A percentile compares a stretch with the other conserved stretches of the same genome.
These are phyloP conservation scores for Amphipoea lucens DNA, from an alignment of 2,888 invertebrate genomes.

Conservation along the genomic window DNA sequence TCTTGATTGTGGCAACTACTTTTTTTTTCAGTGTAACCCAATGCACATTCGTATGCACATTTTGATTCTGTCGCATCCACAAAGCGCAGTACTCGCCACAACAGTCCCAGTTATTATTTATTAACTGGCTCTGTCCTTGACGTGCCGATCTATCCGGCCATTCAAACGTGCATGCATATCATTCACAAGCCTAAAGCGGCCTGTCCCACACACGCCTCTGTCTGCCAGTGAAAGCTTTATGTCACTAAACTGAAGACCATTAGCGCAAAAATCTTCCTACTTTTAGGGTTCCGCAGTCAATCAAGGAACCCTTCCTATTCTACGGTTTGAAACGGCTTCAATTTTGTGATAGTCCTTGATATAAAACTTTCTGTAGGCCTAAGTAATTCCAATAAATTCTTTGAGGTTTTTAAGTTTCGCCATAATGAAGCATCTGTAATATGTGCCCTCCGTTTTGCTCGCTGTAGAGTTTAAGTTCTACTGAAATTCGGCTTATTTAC, in stretches of 20 bases:
- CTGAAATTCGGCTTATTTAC: not conserved
- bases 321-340: not conserved
- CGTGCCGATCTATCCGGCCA: conserved; percentile 21
- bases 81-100: not conserved
- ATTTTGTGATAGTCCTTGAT: not conserved
- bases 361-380: not conserved
- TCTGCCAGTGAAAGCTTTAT: conserved; percentile 32
- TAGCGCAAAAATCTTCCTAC: conserved; percentile 3
- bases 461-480: not conserved
- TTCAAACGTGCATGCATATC: conserved; percentile 41
- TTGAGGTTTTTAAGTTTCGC: not conserved
- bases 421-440: not conserved
- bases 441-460: not conserved
- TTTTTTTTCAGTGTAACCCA: too few relatives aligned
- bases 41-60: too few relatives aligned
- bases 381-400: not conserved
- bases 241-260: conserved; percentile 13
- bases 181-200: conserved; percentile 31
- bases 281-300: conserved; percentile 11
- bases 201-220: conserved; percentile 48
- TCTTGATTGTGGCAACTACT: too few relatives aligned
- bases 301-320: not conserved
- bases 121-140: conserved; percentile 53
- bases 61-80: not conserved
- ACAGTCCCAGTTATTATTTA: conserved; percentile 37